Evolutionary conservation across 1,140 invertebrate species (phyloP).

Genomic region (Dendrolimus punctatus): DNA sequence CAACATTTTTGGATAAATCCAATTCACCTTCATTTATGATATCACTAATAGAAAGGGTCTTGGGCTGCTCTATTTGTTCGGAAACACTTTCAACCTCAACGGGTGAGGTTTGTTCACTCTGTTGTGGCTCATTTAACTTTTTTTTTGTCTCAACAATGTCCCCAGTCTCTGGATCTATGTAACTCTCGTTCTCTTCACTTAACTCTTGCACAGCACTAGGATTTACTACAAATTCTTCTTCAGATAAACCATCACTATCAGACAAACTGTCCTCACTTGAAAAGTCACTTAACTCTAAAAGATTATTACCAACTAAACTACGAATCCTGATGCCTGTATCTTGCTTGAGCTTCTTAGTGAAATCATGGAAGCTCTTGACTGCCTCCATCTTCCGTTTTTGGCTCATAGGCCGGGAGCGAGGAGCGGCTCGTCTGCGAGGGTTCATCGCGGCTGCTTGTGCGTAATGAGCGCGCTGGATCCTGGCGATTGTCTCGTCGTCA

Average conservation of each 20-base stretch:
- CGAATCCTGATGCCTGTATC: constrained; percentile 68
- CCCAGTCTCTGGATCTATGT: constrained; percentile 69
- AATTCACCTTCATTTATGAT: constrained; percentile 65
- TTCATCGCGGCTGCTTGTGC: constrained; percentile 59
- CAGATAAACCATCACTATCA: constrained; percentile 65
- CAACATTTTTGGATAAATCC: constrained; percentile 64
- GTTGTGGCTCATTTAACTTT: constrained; percentile 8
- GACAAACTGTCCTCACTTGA: constrained; percentile 58
- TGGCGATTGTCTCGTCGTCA: constrained; percentile 62
- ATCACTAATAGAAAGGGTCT: constrained; percentile 65
- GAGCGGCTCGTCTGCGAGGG: constrained; percentile 37
- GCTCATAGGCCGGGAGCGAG: constrained; percentile 49
- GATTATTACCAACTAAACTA: constrained; percentile 64
- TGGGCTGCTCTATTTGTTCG: constrained; percentile 31
- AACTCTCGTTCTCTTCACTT: constrained; percentile 66
- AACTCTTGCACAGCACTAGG: constrained; percentile 61
- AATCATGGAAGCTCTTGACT: constrained; percentile 65
- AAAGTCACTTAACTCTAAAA: constrained; percentile 67
- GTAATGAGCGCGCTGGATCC: constrained; percentile 59
- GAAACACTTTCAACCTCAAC: constrained; percentile 14
- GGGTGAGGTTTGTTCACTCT: constrained; percentile 6
- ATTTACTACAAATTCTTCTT: constrained; percentile 65
- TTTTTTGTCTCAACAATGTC: constrained; percentile 53
- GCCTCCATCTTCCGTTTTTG: constrained; percentile 67
- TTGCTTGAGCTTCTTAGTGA: constrained; percentile 69